Percentiles rank a stretch among this genome's conserved stretches.
phyloP scores from a whole-genome alignment of 2,888 invertebrate genomes.

The Geotrupes spiniger region DNA sequence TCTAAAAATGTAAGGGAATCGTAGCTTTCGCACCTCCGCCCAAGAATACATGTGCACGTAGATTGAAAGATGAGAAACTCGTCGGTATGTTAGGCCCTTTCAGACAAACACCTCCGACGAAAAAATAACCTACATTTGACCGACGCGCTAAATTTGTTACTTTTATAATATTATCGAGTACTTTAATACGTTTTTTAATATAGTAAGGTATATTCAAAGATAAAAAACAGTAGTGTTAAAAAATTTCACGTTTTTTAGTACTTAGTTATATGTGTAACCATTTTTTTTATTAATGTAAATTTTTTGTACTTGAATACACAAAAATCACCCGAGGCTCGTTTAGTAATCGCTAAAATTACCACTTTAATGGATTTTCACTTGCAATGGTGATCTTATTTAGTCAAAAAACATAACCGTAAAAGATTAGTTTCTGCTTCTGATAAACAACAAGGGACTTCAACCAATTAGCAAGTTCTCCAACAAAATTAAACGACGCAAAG shows the following conservation, averaged over 20 bases:
- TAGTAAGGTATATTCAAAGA: constrained; percentile 22
- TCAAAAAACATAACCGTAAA: too few species aligned
- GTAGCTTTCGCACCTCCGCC: neutral
- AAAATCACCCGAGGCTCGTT: constrained; percentile 3
- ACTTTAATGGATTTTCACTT: constrained; percentile 5
- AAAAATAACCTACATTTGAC: constrained; percentile 13
- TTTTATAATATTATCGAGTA: constrained; percentile 4
- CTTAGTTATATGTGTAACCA: constrained; percentile 15
- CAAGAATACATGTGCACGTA: constrained; percentile 16
- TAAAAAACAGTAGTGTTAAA: constrained; percentile 20
- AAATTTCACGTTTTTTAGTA: constrained; percentile 8
- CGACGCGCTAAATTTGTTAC: constrained; percentile 12
- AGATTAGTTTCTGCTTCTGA: too few species aligned
- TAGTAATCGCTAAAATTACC: constrained; percentile 2
- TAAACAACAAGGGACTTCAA: too few species aligned
- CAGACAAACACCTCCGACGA: too few species aligned
- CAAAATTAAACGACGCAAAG: too few species aligned
- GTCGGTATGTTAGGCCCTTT: too few species aligned
- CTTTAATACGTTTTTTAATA: too few species aligned
- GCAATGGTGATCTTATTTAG: too few species aligned
- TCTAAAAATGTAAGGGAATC: constrained; percentile 14
- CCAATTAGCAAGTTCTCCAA: too few species aligned
- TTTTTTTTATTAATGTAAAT: constrained; percentile 13
- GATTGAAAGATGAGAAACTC: constrained; percentile 14
- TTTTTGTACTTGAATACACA: constrained; percentile 18